A percentile compares a stretch with the other conserved stretches of the same genome.
These are phyloP conservation scores for Pollenia griseotomentosa DNA, from an alignment of 2,888 invertebrate genomes.

Conservation along the genomic window DNA sequence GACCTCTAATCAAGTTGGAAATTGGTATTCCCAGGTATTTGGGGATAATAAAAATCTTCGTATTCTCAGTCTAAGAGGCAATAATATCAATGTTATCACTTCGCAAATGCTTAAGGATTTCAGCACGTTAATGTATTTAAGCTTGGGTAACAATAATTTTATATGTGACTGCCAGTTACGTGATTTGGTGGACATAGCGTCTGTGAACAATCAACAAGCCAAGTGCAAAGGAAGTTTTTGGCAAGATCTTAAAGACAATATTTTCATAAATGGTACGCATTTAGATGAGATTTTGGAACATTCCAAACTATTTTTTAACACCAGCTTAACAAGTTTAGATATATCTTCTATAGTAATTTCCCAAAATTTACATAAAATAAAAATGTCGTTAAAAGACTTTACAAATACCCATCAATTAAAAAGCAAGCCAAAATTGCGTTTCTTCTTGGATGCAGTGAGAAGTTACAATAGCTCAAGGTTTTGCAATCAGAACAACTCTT, in stretches of 20 bases:
- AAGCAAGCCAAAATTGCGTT: slow-evolving; percentile 71
- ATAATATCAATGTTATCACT: slow-evolving; percentile 86
- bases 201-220: slow-evolving; percentile 78
- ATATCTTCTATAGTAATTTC: slow-evolving; percentile 27
- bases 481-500: neutral
- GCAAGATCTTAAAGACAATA: neutral
- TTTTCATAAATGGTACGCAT: slow-evolving; percentile 4
- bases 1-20: slow-evolving; percentile 85
- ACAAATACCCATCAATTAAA: neutral
- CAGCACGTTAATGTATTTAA: slow-evolving; percentile 83
- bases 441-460: slow-evolving; percentile 46
- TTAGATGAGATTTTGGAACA: neutral
- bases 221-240: slow-evolving; percentile 73
- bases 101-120: slow-evolving; percentile 86
- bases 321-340: slow-evolving; percentile 5
- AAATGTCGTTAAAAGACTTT: neutral
- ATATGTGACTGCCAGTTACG: slow-evolving; percentile 86
- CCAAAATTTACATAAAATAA: slow-evolving; percentile 31
- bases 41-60: slow-evolving; percentile 83
- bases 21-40: slow-evolving; percentile 85
- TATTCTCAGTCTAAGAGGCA: slow-evolving; percentile 85
- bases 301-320: slow-evolving; percentile 14
- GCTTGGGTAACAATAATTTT: slow-evolving; percentile 86
- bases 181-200: slow-evolving; percentile 85
- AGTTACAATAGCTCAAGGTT: neutral